phyloP scores from a whole-genome alignment of 2,888 invertebrate genomes.

The Yponomeuta malinellus region DNA sequence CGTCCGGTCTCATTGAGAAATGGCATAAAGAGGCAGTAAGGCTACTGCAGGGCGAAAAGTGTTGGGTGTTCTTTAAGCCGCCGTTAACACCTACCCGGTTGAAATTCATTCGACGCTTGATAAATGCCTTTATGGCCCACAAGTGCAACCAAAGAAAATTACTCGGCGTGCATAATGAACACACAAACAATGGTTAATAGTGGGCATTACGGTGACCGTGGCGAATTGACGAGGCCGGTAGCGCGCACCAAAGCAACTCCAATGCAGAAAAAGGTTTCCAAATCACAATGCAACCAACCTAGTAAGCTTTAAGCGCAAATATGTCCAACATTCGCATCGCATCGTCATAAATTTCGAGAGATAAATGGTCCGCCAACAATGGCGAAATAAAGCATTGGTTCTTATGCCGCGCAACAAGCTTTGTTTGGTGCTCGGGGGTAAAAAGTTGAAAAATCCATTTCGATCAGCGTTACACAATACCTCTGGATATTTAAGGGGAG shows the following conservation, averaged over 20 bases:
- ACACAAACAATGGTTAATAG: conserved; percentile 55
- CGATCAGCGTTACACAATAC: conserved; percentile 45
- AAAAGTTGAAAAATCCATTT: conserved; percentile 65
- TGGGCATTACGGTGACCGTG: conserved; percentile 44
- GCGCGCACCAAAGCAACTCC: conserved; percentile 20
- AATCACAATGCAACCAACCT: conserved; percentile 33
- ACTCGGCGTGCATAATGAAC: conserved; percentile 51
- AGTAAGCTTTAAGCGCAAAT: conserved; percentile 44
- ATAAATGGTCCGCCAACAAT: conserved; percentile 71
- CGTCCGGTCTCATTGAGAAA: conserved; percentile 43
- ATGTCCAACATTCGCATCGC: conserved; percentile 63
- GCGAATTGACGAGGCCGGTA: conserved; percentile 51
- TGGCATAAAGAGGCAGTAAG: conserved; percentile 37
- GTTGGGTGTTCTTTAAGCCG: conserved; percentile 53
- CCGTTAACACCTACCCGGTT: conserved; percentile 52
- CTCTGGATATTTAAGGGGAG: conserved; percentile 47
- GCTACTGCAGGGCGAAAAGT: conserved; percentile 23
- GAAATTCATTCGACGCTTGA: conserved; percentile 35
- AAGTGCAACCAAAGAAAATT: conserved; percentile 63
- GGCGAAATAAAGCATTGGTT: conserved; percentile 66
- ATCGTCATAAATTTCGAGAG: conserved; percentile 68
- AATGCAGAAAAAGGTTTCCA: conserved; percentile 23
- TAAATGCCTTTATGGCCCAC: conserved; percentile 58
- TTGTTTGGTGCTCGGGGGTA: conserved; percentile 50
- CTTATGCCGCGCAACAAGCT: conserved; percentile 63